Evolutionary conservation across 1,140 invertebrate genomes (phyloP).

Genomic region (Drosophila trapezifrons): DNA sequence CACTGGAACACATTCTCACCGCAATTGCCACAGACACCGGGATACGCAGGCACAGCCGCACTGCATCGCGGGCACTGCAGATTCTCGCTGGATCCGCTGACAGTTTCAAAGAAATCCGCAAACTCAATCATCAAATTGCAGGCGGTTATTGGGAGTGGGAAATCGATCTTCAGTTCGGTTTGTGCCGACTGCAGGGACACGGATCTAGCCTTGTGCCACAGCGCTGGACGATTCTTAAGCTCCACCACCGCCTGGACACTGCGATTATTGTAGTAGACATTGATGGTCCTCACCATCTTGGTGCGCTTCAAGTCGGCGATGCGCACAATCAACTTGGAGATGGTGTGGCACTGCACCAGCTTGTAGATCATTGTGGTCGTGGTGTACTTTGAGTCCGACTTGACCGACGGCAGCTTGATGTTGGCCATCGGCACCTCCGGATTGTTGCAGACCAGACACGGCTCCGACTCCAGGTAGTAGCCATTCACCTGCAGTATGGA

Average conservation of each 20-base stretch:
- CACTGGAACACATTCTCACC: conserved; percentile 99
- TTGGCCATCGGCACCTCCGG: conserved; percentile 96
- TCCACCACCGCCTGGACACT: conserved; percentile 98
- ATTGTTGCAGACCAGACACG: conserved; percentile 98
- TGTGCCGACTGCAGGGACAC: conserved; percentile 95
- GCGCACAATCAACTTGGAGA: conserved; percentile 96
- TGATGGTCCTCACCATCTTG: conserved; percentile 98
- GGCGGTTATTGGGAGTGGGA: conserved; percentile 97
- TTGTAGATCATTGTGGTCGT: conserved; percentile 99
- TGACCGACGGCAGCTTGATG: conserved; percentile 96
- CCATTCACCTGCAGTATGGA: conserved; percentile 97
- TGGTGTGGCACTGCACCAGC: conserved; percentile 96
- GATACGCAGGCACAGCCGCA: conserved; percentile 97
- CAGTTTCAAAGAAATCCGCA: conserved; percentile 97
- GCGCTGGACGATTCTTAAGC: conserved; percentile 93
- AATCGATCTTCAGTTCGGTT: conserved; percentile 97
- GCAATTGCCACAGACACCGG: conserved; percentile 98
- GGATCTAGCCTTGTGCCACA: conserved; percentile 98
- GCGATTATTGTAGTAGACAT: conserved; percentile 98
- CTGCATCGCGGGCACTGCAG: conserved; percentile 98
- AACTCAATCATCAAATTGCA: conserved; percentile 99
- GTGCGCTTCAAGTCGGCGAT: conserved; percentile 97
- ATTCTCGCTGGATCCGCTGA: conserved; percentile 93
- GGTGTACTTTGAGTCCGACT: conserved; percentile 98
- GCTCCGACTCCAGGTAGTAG: conserved; percentile 98